Conservation (phyloP, 2,113 vertebrate genomes). For the Pontoporia blainvillei region DNA sequence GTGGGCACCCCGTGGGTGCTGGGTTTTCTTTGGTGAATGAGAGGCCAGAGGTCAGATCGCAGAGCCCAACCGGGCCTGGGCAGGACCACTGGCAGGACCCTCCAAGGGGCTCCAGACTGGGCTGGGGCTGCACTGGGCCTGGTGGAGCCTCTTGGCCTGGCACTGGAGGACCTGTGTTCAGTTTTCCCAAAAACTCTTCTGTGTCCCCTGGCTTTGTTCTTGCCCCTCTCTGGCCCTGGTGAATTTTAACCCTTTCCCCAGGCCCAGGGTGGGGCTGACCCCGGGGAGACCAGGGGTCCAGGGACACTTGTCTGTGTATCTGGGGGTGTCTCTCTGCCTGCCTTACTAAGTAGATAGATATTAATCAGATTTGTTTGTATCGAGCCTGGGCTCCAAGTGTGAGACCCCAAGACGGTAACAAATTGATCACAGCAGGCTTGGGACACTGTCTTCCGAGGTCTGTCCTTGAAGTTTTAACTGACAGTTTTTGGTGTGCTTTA, state of each 20-base stretch:
- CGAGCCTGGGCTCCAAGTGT: background rate
- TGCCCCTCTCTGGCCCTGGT: background rate
- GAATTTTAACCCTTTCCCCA: background rate
- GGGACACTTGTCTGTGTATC: background rate
- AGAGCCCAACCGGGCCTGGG: background rate
- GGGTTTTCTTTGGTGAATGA: background rate
- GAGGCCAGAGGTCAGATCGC: background rate
- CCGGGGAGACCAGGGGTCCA: background rate
- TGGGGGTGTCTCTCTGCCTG: background rate
- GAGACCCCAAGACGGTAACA: background rate
- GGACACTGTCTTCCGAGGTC: background rate
- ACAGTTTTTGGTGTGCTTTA: background rate
- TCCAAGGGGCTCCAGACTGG: background rate
- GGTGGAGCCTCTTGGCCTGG: background rate
- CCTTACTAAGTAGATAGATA: background rate
- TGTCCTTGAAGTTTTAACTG: slow-evolving; percentile 31
- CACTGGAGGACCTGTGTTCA: background rate
- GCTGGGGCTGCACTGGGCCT: background rate
- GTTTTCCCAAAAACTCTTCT: background rate
- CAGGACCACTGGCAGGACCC: background rate
- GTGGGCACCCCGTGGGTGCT: background rate
- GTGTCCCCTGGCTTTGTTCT: background rate
- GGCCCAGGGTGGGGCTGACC: background rate
- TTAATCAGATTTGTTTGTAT: background rate
- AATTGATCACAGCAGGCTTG: background rate